These are phyloP conservation scores for Melipona quadrifasciata DNA, from an alignment of 1,140 invertebrate species.

Conservation along the genomic window DNA sequence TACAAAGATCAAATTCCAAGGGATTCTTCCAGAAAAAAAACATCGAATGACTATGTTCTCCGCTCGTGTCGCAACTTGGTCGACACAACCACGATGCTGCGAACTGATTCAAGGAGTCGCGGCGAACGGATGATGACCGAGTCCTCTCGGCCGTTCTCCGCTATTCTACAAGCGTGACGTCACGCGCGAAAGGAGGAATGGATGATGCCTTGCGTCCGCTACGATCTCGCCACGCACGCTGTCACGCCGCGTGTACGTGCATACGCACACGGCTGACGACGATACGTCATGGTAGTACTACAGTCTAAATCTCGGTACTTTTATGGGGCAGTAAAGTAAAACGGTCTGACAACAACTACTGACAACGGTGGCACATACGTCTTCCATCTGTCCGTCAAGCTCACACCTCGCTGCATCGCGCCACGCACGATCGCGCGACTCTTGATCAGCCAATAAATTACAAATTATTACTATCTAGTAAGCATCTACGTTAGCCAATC, in stretches of 20 bases:
- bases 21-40: not conserved
- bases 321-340: conserved; percentile 82
- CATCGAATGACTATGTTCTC: not conserved
- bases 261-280: conserved; percentile 64
- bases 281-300: conserved; percentile 79
- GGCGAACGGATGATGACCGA: not conserved
- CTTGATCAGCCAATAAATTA: conserved; percentile 31
- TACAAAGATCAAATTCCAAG: accelerated
- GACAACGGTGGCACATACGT: conserved; percentile 58
- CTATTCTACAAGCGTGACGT: conserved; percentile 36
- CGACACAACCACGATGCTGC: not conserved
- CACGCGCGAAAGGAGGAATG: conserved; percentile 40
- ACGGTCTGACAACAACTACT: conserved; percentile 77
- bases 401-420: conserved; percentile 51
- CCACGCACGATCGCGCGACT: conserved; percentile 10
- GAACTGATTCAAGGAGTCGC: not conserved
- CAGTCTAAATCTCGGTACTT: conserved; percentile 81
- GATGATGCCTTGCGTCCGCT: conserved; percentile 43
- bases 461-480: not conserved
- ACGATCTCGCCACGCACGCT: not conserved
- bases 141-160: not conserved
- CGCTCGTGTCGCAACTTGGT: not conserved
- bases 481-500: not conserved
- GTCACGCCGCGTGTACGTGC: conserved; percentile 8
- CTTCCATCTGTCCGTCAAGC: conserved; percentile 66